Percentiles rank a stretch among this genome's conserved stretches.
These are phyloP conservation scores for Haliaeetus leucogaster DNA, from an alignment of 2,113 vertebrate genomes.

Conservation along the genomic window DNA sequence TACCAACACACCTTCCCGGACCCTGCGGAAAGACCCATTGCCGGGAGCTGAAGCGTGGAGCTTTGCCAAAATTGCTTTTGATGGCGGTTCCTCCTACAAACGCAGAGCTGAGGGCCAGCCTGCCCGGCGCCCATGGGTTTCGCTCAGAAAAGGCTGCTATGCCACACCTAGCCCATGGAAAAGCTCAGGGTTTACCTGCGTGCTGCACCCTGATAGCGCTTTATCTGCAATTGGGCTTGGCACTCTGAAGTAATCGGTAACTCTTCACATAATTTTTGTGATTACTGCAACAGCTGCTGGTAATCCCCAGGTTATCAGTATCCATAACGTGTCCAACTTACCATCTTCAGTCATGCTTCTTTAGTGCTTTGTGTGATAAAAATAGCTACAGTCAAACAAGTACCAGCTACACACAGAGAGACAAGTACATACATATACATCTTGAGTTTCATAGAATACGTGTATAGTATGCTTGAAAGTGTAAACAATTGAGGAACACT, in stretches of 20 bases:
- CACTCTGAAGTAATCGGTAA: accelerated
- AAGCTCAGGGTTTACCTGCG: neutral
- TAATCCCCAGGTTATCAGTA: neutral
- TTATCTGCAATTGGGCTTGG: neutral
- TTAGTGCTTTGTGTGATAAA: neutral
- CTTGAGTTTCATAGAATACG: neutral
- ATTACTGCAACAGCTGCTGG: neutral
- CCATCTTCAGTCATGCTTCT: neutral
- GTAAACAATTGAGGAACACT: neutral
- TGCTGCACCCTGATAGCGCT: accelerated
- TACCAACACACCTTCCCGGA: neutral
- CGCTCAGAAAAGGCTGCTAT: neutral
- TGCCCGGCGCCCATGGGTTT: accelerated
- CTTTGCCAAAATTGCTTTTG: neutral
- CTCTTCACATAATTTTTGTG: neutral
- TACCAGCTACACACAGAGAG: neutral
- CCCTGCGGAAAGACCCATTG: neutral
- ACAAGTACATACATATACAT: accelerated
- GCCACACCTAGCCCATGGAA: accelerated
- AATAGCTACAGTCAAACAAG: neutral
- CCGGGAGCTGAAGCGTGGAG: neutral
- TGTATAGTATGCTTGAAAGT: neutral
- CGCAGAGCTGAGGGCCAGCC: neutral
- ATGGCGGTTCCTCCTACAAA: neutral
- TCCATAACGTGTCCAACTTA: neutral